Conservation (phyloP, 2,888 invertebrate genomes). For the Dynastes maya region DNA sequence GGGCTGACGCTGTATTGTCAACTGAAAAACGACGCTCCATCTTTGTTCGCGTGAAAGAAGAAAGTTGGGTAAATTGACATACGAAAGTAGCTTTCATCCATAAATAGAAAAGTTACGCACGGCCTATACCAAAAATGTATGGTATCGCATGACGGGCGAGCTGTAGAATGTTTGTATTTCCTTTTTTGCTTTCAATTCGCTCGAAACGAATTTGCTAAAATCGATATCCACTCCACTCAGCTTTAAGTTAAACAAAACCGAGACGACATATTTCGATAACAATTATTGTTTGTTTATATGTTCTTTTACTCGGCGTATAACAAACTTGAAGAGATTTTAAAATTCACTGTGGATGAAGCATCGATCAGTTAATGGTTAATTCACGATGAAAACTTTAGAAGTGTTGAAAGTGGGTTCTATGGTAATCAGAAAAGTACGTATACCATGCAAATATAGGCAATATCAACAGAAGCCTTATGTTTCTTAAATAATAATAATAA, state of each 20-base stretch:
- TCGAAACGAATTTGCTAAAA: constrained; percentile 14
- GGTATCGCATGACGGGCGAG: background rate
- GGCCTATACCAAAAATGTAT: constrained; percentile 15
- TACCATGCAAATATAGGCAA: no score
- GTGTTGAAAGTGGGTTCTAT: no score
- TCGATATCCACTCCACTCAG: constrained; percentile 6
- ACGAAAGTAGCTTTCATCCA: constrained; percentile 30
- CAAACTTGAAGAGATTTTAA: background rate
- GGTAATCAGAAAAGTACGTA: no score
- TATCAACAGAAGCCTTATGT: no score
- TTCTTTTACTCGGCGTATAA: background rate
- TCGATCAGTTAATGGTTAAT: no score
- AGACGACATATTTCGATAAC: constrained; percentile 23
- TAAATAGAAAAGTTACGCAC: constrained; percentile 39
- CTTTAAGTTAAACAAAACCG: constrained; percentile 17
- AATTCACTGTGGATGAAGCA: background rate
- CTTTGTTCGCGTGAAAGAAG: constrained; percentile 13
- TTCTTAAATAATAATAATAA: no score
- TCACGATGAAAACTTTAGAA: no score
- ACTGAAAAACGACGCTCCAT: constrained; percentile 24
- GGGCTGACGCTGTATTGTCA: constrained; percentile 27
- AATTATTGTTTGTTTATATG: constrained; percentile 24
- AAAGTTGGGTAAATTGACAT: constrained; percentile 39
- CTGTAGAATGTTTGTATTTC: constrained; percentile 24
- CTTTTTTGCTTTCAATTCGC: constrained; percentile 12